Base-by-base conservation (phyloP, 1,140 invertebrate genomes). In the Tetranychus urticae region DNA sequence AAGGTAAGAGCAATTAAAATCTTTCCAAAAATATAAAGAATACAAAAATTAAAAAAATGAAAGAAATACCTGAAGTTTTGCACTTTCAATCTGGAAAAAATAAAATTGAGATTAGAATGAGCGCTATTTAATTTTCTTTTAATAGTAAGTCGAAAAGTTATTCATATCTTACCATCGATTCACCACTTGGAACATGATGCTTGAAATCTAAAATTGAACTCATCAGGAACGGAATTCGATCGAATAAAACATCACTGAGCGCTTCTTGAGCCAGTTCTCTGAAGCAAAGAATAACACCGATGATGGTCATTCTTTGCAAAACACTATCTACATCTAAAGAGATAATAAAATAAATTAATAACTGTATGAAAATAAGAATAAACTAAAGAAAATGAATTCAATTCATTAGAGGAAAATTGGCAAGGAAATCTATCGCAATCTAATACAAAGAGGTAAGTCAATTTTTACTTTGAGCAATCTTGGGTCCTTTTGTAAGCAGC, bases 281-380 rank as follows among this genome's bases (percentile, higher is more conserved):
- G 73, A 98, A 99, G 66, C 90, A 88, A 64, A 97, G 74, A 63
- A 98, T 92, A 0, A 97, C 92, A 2, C 94, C 94, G 68, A 97
- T 88, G 65, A 97, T 97, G 12, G 90, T 96, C 81, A 98, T 93
- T 64, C 93, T 78, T 70, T 93, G 87, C 10, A 98, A 73, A 33
- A 97, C 86, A 69, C 88, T 92, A 66, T 96, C 90, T 1, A 91
- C 88, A 70, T 88, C 79, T 79, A 68, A 48, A 13, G 36, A n/a
- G 2, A 23, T 23, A 23, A n/a, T n/a, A 6, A 52, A 23, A 52
- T 23, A 52, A 23, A 52, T 52, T 7, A 52, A 23, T n/a, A 52
- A 52, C 13, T 31, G 8, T 2, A 69, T 69, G 59, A 31, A 60
- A 66, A 67, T 48, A 39, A 56, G 56, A 37, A 33, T 34, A 59